phyloP scores from a whole-genome alignment of 1,140 invertebrate genomes.

The Achatina immaculata region DNA sequence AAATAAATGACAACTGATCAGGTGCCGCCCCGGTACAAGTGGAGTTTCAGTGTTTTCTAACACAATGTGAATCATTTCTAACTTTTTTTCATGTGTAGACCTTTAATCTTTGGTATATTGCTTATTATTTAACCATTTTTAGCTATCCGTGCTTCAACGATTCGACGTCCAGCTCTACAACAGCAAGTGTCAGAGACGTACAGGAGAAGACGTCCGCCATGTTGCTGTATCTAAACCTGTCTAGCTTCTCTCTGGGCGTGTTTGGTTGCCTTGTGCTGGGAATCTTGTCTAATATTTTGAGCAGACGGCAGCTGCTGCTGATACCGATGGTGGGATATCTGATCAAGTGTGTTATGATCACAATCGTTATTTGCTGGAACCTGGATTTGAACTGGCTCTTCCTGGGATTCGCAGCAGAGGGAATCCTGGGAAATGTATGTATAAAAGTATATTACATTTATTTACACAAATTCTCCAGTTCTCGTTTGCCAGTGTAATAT shows the following conservation, averaged over 20 bases:
- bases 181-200: background rate
- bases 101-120: background rate
- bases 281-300: background rate
- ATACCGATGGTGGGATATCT: background rate
- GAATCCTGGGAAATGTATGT: background rate
- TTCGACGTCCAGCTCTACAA: background rate
- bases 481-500: background rate
- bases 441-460: background rate
- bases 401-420: conserved; percentile 5
- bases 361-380: conserved; percentile 1
- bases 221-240: background rate
- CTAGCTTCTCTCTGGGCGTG: background rate
- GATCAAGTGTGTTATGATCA: background rate
- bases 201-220: background rate
- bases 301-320: background rate
- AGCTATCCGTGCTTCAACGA: conserved; percentile 9
- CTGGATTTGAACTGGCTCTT: background rate
- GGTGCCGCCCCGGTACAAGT: background rate
- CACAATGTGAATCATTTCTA: background rate
- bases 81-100: background rate
- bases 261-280: background rate
- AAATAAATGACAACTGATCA: background rate
- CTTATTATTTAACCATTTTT: background rate
- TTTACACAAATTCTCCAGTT: background rate
- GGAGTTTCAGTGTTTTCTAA: too few relatives aligned